Conservation (phyloP, 30 jellyfish, hydroid and myxozoan genomes). For the Hydractinia symbiolongicarpus region DNA sequence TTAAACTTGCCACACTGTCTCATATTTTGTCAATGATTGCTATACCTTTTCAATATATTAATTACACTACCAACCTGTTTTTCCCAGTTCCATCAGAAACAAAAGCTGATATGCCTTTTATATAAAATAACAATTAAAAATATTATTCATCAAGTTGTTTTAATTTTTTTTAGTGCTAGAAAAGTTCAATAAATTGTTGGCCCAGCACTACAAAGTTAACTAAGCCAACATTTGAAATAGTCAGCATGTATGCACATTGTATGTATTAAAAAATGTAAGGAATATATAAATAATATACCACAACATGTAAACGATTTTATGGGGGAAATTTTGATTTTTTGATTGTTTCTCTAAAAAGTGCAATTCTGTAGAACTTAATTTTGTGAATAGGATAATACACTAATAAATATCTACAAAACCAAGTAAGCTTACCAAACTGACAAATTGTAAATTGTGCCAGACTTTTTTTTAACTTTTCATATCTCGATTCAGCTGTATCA, state of each 20-base stretch:
- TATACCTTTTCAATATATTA: no score
- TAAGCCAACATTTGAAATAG: no score
- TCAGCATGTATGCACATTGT: no score
- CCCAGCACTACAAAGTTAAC: background rate
- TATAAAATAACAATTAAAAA: background rate
- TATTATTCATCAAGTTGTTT: background rate
- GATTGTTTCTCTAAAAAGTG: no score
- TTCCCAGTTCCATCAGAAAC: conserved; percentile 21
- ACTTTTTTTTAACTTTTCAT: conserved; percentile 33
- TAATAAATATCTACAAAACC: background rate
- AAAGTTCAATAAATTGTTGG: background rate
- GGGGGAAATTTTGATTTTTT: no score
- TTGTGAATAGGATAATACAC: no score
- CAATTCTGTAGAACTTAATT: no score
- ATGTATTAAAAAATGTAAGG: no score
- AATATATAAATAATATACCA: no score
- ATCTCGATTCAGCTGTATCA: conserved; percentile 46
- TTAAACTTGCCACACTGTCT: no score
- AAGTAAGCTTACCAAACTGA: conserved; percentile 37
- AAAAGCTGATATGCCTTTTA: conserved; percentile 33
- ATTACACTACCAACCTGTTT: conserved; percentile 26
- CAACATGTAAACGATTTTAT: no score
- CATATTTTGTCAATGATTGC: no score
- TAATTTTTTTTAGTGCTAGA: background rate
- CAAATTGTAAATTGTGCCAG: conserved; percentile 34